Conservation (phyloP, 2,797 vertebrate genomes). For the Liasis olivaceus region DNA sequence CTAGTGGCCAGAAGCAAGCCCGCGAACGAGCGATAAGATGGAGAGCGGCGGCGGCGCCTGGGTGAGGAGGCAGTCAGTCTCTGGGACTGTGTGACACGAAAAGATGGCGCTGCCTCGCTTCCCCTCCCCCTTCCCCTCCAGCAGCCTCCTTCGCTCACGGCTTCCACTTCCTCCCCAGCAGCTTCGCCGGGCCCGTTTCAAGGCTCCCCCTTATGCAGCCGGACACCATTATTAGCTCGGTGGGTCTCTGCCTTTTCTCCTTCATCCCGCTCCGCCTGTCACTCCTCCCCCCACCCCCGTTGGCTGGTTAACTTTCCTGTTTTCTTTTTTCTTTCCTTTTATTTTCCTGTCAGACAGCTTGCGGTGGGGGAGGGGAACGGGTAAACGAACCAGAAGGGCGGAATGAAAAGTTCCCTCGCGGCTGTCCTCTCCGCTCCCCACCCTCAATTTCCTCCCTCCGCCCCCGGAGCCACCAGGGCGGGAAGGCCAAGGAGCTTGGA, state of each 20-base stretch:
- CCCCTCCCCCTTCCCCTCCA: constrained; percentile 64
- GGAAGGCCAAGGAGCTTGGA: constrained; percentile 32
- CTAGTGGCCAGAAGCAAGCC: constrained; percentile 55
- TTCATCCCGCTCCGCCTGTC: background rate
- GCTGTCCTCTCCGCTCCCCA: constrained; percentile 1
- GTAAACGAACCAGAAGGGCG: constrained; percentile 6
- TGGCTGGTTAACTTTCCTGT: constrained; percentile 71
- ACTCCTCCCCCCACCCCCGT: constrained; percentile 15
- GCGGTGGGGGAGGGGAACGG: constrained; percentile 45
- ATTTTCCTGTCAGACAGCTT: background rate
- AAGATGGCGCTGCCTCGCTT: constrained; percentile 79
- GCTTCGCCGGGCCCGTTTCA: constrained; percentile 59
- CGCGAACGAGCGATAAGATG: background rate
- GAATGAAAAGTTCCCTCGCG: constrained; percentile 55
- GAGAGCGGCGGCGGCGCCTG: constrained; percentile 55
- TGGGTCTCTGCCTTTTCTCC: constrained; percentile 54
- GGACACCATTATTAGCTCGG: constrained; percentile 65
- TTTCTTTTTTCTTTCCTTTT: constrained; percentile 53
- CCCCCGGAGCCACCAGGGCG: constrained; percentile 37
- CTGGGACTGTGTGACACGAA: constrained; percentile 77
- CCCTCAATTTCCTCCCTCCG: constrained; percentile 10
- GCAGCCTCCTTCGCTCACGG: constrained; percentile 54
- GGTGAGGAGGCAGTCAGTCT: constrained; percentile 50
- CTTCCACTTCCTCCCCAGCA: constrained; percentile 67
- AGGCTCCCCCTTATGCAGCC: constrained; percentile 56